Evolutionary conservation across 2,888 invertebrate species (phyloP), one percentile per base, ranked within the genome.

Genomic region (Oscheius sp.): DNA sequence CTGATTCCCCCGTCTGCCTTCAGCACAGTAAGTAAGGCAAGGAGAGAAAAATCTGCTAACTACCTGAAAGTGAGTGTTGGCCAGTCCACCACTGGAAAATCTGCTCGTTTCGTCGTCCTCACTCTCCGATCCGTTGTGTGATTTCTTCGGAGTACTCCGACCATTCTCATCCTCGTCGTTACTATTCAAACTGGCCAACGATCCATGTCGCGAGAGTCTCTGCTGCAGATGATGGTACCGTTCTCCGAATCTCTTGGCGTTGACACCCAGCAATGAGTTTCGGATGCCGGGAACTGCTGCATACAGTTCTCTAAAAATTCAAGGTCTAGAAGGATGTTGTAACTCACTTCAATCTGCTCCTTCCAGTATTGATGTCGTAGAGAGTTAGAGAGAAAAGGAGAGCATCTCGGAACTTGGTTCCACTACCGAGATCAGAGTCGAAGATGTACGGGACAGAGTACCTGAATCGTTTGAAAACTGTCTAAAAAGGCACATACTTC

Each of bases 211-310:
- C 1, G 73, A 73, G 29, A 73, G 55, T 53, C 73, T 29, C 33
- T 59, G 63, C 68, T 82, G 82, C 11, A 84, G 57, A 73, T 84
- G 84, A 66, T 82, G 82, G 35, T 76, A 84, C 21, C 77, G 59
- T 74, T 89, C 89, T 48, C 87, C 87, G 72, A 89, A 89, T 42
- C 86, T 85, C 72, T 89, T 89, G 7, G 89, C 89, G 62, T 84
- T 80, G 9, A 84, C 84, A 35, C 89, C 89, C 21, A 89, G 80
- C 33, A 89, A 76, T 2, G 86, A 85, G 68, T 87, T 84, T 32
- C 88, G 79, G 37, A 89, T 79, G 3, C 89, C 88, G 1, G 89
- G 89, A 0, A 89, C 88, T 2, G 89, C 89, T 4, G 89, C 89
- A 74, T 88, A 89, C 11, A 89, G 75, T 70, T 89, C 89, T 75